Evolutionary conservation across 2,113 vertebrate genomes (phyloP).

Genomic region (Vimba vimba): DNA sequence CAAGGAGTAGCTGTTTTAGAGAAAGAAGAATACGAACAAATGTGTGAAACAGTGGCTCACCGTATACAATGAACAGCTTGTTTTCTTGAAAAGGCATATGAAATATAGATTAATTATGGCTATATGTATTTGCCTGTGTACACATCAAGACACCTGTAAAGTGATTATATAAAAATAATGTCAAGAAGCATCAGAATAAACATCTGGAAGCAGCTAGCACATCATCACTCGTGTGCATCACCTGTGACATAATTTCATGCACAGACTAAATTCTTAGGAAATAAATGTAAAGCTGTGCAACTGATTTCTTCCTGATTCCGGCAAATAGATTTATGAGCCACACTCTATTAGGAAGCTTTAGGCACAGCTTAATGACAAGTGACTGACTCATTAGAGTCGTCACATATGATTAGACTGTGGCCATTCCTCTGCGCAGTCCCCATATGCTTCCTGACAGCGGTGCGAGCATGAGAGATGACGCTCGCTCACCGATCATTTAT

Average conservation of each 20-base stretch:
- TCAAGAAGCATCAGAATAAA: slow-evolving; percentile 23
- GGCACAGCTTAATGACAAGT: slow-evolving; percentile 52
- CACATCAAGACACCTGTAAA: slow-evolving; percentile 11
- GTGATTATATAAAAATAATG: background rate
- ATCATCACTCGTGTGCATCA: slow-evolving; percentile 26
- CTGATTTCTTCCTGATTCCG: slow-evolving; percentile 45
- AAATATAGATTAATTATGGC: background rate
- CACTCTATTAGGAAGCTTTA: slow-evolving; percentile 46
- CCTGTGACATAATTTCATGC: slow-evolving; percentile 41
- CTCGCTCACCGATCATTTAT: slow-evolving; percentile 33
- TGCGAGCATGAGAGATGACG: slow-evolving; percentile 41
- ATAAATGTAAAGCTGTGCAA: slow-evolving; percentile 44
- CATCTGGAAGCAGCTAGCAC: slow-evolving; percentile 40
- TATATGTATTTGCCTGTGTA: slow-evolving; percentile 20
- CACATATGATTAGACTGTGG: slow-evolving; percentile 55
- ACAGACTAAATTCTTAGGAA: slow-evolving; percentile 4
- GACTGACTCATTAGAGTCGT: slow-evolving; percentile 58
- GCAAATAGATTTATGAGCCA: slow-evolving; percentile 52
- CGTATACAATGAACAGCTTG: background rate
- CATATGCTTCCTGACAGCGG: slow-evolving; percentile 43
- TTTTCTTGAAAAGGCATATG: background rate
- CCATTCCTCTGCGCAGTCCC: slow-evolving; percentile 34
- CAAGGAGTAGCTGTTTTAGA: slow-evolving; percentile 73
- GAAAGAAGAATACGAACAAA: background rate
- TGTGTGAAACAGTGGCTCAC: background rate